Evolutionary conservation across 2,113 vertebrate genomes (phyloP).

Genomic region (Arenaria interpres): DNA sequence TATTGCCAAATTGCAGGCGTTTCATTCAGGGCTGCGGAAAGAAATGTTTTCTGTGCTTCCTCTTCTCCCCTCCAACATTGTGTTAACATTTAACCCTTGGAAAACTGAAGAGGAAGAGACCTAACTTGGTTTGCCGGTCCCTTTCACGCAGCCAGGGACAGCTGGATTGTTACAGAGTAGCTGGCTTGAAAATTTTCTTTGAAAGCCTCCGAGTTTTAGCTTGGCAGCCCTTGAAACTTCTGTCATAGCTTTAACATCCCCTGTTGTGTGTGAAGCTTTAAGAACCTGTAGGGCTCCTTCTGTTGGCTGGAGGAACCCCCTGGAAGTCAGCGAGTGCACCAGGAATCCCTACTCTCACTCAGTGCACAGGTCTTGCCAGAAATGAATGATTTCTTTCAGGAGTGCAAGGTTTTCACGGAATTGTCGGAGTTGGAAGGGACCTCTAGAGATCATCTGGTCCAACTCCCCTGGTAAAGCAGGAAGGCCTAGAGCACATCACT

Average conservation of each 20-base stretch:
- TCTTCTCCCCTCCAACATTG: background rate
- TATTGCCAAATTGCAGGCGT: background rate
- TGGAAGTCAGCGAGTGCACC: background rate
- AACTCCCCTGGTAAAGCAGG: too few species aligned
- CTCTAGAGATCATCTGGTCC: too few species aligned
- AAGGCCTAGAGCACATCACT: too few species aligned
- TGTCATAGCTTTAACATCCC: background rate
- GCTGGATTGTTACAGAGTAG: background rate
- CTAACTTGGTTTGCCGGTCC: background rate
- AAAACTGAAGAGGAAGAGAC: background rate
- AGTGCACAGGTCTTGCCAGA: background rate
- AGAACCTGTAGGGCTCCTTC: background rate
- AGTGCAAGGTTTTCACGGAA: background rate
- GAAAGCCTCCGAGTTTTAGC: background rate
- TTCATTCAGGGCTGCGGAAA: background rate
- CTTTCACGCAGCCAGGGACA: background rate
- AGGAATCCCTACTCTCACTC: background rate
- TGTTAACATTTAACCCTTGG: background rate
- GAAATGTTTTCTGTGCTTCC: background rate
- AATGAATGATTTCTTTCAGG: background rate
- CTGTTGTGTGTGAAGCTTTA: background rate
- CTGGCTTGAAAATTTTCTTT: background rate
- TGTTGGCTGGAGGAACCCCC: background rate
- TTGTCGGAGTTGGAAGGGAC: too few species aligned
- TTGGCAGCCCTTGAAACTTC: background rate